These are phyloP conservation scores for Leptodactylus fallax DNA, from an alignment of 2,797 vertebrate species.

Conservation along the genomic window DNA sequence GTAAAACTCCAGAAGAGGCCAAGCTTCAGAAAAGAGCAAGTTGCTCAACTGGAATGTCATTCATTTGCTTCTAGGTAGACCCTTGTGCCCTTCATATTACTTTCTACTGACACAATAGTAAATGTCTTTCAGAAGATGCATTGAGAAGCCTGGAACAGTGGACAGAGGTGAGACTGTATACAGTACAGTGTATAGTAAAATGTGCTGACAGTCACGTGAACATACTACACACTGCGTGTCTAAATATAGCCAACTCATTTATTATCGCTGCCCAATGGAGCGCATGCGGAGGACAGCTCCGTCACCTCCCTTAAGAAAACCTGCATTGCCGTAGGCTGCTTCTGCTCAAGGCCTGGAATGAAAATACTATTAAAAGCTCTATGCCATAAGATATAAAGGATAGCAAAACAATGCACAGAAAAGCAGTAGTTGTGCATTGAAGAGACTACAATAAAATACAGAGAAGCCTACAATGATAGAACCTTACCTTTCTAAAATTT, in stretches of 20 bases:
- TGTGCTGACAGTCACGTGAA: constrained; percentile 63
- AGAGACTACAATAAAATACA: too few species aligned
- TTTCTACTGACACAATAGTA: constrained; percentile 42
- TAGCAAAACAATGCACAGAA: background rate
- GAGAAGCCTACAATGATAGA: too few species aligned
- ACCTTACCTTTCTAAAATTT: too few species aligned
- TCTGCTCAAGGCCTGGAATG: constrained; percentile 25
- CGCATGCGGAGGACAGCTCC: constrained; percentile 26
- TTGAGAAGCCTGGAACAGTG: constrained; percentile 19
- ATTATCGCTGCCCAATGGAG: constrained; percentile 64
- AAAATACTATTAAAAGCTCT: background rate
- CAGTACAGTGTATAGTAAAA: constrained; percentile 68
- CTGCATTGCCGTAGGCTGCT: constrained; percentile 52
- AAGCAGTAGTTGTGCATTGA: too few species aligned
- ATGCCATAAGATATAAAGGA: background rate
- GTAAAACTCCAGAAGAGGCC: background rate
- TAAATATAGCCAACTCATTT: constrained; percentile 74
- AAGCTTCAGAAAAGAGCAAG: constrained; percentile 5
- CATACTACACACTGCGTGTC: constrained; percentile 67
- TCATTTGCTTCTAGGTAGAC: constrained; percentile 43
- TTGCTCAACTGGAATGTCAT: constrained; percentile 30
- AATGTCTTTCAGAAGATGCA: constrained; percentile 50
- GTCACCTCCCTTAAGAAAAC: constrained; percentile 48
- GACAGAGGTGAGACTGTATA: constrained; percentile 66
- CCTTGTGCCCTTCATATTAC: constrained; percentile 26